Base-by-base conservation (phyloP, 2,797 vertebrate species). In the Arnoldichthys spilopterus region DNA sequence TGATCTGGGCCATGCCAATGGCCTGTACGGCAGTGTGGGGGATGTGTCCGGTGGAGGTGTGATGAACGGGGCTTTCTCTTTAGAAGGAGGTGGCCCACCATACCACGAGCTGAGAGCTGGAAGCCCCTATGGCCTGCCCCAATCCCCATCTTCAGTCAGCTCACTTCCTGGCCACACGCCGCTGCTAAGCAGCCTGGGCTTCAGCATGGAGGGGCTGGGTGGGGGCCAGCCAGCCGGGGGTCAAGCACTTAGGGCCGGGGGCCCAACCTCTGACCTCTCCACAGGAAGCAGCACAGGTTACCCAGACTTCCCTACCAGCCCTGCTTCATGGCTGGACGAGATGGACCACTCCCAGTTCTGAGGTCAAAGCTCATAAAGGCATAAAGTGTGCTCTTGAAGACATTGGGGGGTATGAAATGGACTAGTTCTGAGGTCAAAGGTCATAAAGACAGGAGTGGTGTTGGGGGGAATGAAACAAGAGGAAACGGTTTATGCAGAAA, bases 341-440 rank as follows among this genome's bases (percentile, higher is more conserved):
- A 97, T 99, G 98, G 98, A 98, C 94, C 97, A 98, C 88, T 96
- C 97, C 87, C 97, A 98, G 89, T 99, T 99, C 93, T 99, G 96
- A 93, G 84, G 78, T 40, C 70, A 7, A 34, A 30, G 54, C 49
- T 74, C 64, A 32, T 6, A 40, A 13, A 28, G 47, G 77, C 22
- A 76, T 11, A 34, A 37, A 71, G 37, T 53, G 45, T 13, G 12
- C 62, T 56, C 40, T 32, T 15, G 75, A 26, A 49, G 56, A 66
- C 54, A 58, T 6, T 20, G 9, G 49, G 22, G 37, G 15, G 67
- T 49, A 58, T 32, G 13, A 32, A 16, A 26, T 53, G 59, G 34
- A 7, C 32, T 62, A 43, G 24, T 59, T 54, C 49, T 34, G 64
- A 43, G 61, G 73, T 67, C 32, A 40, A 66, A 66, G 32, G 62